Evolutionary conservation across 2,888 invertebrate species (phyloP).

Genomic region (Xiphydria camelus): DNA sequence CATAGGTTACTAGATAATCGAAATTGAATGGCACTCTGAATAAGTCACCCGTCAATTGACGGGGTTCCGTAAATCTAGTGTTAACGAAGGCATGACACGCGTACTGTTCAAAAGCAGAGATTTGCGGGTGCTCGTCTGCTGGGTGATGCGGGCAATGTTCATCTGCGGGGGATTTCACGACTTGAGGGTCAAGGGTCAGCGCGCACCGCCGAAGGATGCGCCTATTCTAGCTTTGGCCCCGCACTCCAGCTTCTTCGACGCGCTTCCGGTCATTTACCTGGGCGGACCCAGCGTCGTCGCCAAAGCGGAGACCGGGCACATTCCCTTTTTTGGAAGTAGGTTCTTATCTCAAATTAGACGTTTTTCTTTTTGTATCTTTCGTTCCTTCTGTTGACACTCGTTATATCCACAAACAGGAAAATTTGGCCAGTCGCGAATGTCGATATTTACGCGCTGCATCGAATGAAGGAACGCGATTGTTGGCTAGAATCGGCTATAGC

Average conservation of each 20-base stretch:
- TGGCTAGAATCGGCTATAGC: no score
- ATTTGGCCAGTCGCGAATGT: not conserved
- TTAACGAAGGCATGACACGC: not conserved
- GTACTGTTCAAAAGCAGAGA: constrained; percentile 59
- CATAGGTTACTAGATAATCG: no score
- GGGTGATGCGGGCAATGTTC: constrained; percentile 76
- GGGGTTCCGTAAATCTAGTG: no score
- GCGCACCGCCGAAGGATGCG: constrained; percentile 69
- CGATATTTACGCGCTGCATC: not conserved
- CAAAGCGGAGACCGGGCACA: constrained; percentile 78
- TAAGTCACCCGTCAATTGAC: no score
- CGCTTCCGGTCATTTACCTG: constrained; percentile 78
- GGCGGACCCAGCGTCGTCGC: constrained; percentile 90
- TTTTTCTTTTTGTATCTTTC: no score
- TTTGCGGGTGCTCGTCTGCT: constrained; percentile 68
- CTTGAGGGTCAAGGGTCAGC: constrained; percentile 73
- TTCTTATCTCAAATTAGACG: no score
- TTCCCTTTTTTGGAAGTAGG: constrained; percentile 92
- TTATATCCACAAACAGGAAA: not conserved
- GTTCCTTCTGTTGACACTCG: no score
- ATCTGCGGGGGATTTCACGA: constrained; percentile 81
- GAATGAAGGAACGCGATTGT: no score
- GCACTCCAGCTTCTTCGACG: constrained; percentile 90
- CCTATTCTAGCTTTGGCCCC: constrained; percentile 87
- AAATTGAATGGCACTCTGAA: no score